phyloP scores from a whole-genome alignment of 2,888 invertebrate species.

The Danaus chrysippus region DNA sequence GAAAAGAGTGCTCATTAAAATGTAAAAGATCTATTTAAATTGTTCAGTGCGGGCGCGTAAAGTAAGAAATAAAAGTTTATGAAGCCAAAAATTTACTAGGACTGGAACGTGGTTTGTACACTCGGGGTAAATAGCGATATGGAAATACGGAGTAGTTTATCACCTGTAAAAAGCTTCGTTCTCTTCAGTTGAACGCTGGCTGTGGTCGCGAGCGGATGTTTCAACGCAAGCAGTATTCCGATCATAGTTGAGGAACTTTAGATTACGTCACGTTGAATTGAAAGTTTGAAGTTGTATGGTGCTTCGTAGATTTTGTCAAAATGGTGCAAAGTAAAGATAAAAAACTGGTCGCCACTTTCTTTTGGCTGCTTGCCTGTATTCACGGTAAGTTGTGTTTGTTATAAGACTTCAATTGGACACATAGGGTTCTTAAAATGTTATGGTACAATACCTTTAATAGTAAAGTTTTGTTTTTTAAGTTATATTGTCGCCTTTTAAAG shows the following conservation, averaged over 20 bases:
- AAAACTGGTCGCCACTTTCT: slow-evolving; percentile 56
- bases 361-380: slow-evolving; percentile 68
- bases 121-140: slow-evolving; percentile 58
- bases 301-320: slow-evolving; percentile 61
- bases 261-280: slow-evolving; percentile 65
- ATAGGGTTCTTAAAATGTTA: slow-evolving; percentile 43
- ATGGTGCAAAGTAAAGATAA: slow-evolving; percentile 66
- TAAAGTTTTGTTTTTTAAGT: slow-evolving; percentile 38
- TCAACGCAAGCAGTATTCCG: background rate
- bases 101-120: slow-evolving; percentile 64
- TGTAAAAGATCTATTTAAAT: background rate
- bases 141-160: slow-evolving; percentile 68
- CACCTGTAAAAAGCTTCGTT: slow-evolving; percentile 49
- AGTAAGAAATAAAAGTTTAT: slow-evolving; percentile 56
- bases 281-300: slow-evolving; percentile 62
- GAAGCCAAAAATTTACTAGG: slow-evolving; percentile 66
- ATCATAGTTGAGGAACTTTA: slow-evolving; percentile 44
- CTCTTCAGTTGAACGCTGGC: slow-evolving; percentile 56
- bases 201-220: slow-evolving; percentile 50
- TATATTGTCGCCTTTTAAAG: slow-evolving; percentile 7
- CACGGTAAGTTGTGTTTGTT: slow-evolving; percentile 59
- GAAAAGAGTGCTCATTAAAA: background rate
- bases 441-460: slow-evolving; percentile 52
- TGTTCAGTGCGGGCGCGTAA: slow-evolving; percentile 37
- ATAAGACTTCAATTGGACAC: slow-evolving; percentile 48